Conservation (phyloP, 2,113 vertebrate genomes). For the Eptatretus burgeri region DNA sequence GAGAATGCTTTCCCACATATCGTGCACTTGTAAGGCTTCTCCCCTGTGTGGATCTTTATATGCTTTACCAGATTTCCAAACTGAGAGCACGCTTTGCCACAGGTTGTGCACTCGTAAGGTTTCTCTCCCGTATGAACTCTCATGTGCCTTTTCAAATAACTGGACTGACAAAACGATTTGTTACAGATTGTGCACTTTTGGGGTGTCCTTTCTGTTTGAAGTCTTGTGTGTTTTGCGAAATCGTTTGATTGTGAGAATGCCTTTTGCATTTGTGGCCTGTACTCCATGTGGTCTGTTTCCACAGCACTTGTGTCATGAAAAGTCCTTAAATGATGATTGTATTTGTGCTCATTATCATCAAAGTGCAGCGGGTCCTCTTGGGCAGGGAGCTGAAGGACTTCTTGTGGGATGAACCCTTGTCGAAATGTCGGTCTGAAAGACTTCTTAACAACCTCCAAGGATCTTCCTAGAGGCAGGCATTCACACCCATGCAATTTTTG, state of each 20-base stretch:
- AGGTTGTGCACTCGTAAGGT: not conserved
- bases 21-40: slow-evolving; percentile 1
- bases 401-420: too few species aligned
- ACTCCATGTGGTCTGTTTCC: too few species aligned
- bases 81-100: not conserved
- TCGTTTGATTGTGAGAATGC: not conserved
- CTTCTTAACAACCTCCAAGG: too few species aligned
- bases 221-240: not conserved
- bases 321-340: too few species aligned
- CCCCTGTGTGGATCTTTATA: not conserved
- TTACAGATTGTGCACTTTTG: not conserved
- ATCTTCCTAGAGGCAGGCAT: too few species aligned
- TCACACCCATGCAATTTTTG: too few species aligned
- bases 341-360: too few species aligned
- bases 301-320: too few species aligned
- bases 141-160: not conserved
- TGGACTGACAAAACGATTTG: slow-evolving; percentile 3
- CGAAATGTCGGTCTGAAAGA: too few species aligned
- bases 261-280: not conserved
- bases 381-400: too few species aligned
- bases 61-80: not conserved
- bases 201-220: not conserved
- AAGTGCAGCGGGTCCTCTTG: too few species aligned
- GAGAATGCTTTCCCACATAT: slow-evolving; percentile 1
- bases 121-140: not conserved